Conservation (phyloP, 2,797 vertebrate species). For the Macrochelys suwanniensis region DNA sequence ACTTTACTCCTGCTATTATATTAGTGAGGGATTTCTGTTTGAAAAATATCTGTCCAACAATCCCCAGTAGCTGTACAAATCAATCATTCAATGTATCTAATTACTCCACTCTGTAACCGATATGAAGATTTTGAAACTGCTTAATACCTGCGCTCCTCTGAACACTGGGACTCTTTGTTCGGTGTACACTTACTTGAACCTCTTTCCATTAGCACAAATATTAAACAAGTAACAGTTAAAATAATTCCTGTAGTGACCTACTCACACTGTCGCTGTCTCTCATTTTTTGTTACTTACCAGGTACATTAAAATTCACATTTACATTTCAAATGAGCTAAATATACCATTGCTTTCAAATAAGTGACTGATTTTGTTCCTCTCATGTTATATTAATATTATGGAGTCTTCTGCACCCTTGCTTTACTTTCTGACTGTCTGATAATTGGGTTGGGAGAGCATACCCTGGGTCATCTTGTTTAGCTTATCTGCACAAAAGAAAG, state of each 20-base stretch:
- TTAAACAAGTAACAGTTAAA: slow-evolving; percentile 60
- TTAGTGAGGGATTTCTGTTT: slow-evolving; percentile 10
- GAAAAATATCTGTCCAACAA: slow-evolving; percentile 16
- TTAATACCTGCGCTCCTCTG: background rate
- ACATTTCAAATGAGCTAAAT: slow-evolving; percentile 83
- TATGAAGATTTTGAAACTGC: background rate
- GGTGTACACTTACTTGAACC: background rate
- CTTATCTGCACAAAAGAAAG: slow-evolving; percentile 79
- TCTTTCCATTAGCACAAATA: slow-evolving; percentile 40
- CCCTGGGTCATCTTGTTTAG: slow-evolving; percentile 80
- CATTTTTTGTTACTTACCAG: slow-evolving; percentile 56
- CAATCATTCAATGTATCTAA: slow-evolving; percentile 54
- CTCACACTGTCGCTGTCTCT: background rate
- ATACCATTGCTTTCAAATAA: slow-evolving; percentile 79
- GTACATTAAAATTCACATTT: slow-evolving; percentile 80
- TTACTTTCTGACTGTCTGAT: slow-evolving; percentile 79
- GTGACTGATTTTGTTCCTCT: slow-evolving; percentile 80
- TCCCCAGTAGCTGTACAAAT: background rate
- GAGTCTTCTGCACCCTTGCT: slow-evolving; percentile 66
- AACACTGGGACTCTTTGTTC: background rate
- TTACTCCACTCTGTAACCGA: slow-evolving; percentile 6
- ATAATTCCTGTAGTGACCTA: slow-evolving; percentile 61
- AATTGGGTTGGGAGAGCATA: slow-evolving; percentile 79
- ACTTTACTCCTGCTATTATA: background rate
- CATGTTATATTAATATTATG: slow-evolving; percentile 80